Percentiles rank a stretch among this genome's conserved stretches.
Conservation (phyloP, 2,113 vertebrate genomes). For the Zosterops japonicus region DNA sequence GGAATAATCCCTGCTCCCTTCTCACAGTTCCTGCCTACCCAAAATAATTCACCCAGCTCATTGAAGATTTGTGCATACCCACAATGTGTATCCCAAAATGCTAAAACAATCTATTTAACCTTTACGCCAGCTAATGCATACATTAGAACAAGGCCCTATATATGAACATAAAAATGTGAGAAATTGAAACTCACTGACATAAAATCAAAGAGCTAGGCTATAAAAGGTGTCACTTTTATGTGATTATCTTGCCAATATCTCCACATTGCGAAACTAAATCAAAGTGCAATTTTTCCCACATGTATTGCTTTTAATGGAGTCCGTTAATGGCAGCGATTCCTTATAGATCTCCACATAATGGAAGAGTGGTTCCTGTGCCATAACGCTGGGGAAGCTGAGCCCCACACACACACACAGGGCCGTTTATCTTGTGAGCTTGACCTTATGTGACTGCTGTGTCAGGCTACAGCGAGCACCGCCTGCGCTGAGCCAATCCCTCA, state of each 20-base stretch:
- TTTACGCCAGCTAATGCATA: conserved; percentile 76
- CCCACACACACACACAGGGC: not conserved
- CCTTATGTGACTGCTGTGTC: conserved; percentile 20
- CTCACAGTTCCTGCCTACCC: not conserved
- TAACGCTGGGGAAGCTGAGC: conserved; percentile 28
- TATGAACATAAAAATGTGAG: conserved; percentile 77
- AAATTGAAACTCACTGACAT: conserved; percentile 79
- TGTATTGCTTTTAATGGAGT: conserved; percentile 79
- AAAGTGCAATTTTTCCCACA: conserved; percentile 79
- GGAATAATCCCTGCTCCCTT: not conserved
- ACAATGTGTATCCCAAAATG: conserved; percentile 64
- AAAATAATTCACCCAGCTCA: conserved; percentile 51
- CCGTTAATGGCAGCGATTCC: conserved; percentile 76
- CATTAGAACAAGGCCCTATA: conserved; percentile 72
- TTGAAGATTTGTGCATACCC: conserved; percentile 34
- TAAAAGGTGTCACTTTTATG: conserved; percentile 81
- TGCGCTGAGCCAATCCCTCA: not conserved
- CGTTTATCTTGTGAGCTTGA: conserved; percentile 44
- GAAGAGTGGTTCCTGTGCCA: conserved; percentile 61
- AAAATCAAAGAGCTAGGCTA: conserved; percentile 80
- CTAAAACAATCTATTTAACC: conserved; percentile 79
- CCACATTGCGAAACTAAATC: conserved; percentile 79
- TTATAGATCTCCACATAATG: conserved; percentile 71
- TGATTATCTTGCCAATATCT: conserved; percentile 84
- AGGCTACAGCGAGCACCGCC: not conserved